Evolutionary conservation across 2,113 vertebrate species (phyloP).

Genomic region (Physeter macrocephalus): DNA sequence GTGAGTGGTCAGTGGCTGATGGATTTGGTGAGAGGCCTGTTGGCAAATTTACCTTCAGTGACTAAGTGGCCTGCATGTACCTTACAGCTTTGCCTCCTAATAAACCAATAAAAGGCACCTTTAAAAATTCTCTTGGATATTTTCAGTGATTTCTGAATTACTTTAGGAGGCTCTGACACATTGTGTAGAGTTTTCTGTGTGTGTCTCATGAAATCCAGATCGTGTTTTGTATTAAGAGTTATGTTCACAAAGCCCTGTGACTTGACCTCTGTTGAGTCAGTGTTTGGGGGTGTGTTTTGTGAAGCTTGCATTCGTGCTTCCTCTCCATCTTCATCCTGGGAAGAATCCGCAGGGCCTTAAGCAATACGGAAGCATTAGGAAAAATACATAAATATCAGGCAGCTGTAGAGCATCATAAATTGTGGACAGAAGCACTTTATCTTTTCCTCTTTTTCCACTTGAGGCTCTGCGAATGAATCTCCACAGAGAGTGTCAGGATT

Average conservation of each 20-base stretch:
- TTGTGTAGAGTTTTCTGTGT: constrained; percentile 82
- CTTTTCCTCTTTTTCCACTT: constrained; percentile 91
- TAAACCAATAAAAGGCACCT: not conserved
- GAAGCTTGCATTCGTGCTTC: constrained; percentile 78
- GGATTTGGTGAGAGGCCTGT: not conserved
- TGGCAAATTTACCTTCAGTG: constrained; percentile 7
- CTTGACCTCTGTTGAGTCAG: constrained; percentile 80
- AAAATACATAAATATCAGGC: constrained; percentile 88
- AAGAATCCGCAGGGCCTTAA: constrained; percentile 85
- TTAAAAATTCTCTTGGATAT: constrained; percentile 43
- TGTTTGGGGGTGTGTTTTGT: constrained; percentile 83
- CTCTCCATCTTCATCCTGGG: constrained; percentile 83
- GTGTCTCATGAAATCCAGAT: constrained; percentile 87
- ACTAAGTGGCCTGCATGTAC: not conserved
- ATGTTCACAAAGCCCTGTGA: constrained; percentile 84
- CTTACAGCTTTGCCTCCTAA: not conserved
- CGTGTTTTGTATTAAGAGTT: constrained; percentile 82
- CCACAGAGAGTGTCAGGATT: constrained; percentile 86
- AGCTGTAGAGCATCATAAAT: constrained; percentile 87
- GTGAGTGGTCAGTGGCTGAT: not conserved
- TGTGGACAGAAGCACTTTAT: constrained; percentile 83
- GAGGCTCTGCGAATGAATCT: constrained; percentile 91
- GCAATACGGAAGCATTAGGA: constrained; percentile 85
- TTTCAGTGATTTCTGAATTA: constrained; percentile 55
- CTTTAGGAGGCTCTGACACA: constrained; percentile 61